Percentiles rank a stretch among this genome's conserved stretches.
phyloP scores from a whole-genome alignment of 92 coral and sea anemone species.

The Phenganax stokvisi region DNA sequence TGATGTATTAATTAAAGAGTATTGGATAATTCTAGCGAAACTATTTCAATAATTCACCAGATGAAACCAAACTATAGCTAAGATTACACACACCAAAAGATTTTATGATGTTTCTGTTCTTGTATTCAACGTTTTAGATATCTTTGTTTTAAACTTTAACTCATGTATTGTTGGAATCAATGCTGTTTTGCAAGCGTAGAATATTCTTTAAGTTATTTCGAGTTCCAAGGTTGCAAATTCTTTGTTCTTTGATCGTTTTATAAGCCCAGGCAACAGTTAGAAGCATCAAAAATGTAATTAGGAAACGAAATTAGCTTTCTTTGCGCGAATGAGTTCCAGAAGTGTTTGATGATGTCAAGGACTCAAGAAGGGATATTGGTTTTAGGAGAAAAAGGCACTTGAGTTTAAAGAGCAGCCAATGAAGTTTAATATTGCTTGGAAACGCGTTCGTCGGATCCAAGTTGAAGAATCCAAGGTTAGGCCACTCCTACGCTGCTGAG shows the following conservation, averaged over 20 bases:
- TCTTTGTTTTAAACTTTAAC: too few relatives aligned
- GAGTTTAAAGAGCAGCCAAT: background rate
- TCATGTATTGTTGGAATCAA: too few relatives aligned
- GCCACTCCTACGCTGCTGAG: slow-evolving; percentile 9
- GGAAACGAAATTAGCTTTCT: background rate
- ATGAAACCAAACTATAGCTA: too few relatives aligned
- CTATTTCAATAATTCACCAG: too few relatives aligned
- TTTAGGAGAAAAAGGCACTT: slow-evolving; percentile 4
- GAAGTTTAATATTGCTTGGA: slow-evolving; percentile 15
- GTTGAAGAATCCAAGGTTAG: background rate
- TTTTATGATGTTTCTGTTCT: too few relatives aligned
- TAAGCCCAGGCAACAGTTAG: slow-evolving; percentile 7
- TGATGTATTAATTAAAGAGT: too few relatives aligned
- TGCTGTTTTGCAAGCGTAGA: too few relatives aligned
- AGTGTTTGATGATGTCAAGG: background rate
- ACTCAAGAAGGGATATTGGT: background rate
- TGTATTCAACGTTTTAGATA: too few relatives aligned
- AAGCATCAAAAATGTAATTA: slow-evolving; percentile 11
- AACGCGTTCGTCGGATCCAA: background rate
- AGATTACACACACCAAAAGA: too few relatives aligned
- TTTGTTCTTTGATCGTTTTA: background rate
- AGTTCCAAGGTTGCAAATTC: too few relatives aligned
- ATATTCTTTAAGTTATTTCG: too few relatives aligned
- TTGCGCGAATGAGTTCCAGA: slow-evolving; percentile 14
- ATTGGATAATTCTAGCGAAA: too few relatives aligned